phyloP scores from a whole-genome alignment of 2,113 vertebrate species.

The Phrynosoma platyrhinos region DNA sequence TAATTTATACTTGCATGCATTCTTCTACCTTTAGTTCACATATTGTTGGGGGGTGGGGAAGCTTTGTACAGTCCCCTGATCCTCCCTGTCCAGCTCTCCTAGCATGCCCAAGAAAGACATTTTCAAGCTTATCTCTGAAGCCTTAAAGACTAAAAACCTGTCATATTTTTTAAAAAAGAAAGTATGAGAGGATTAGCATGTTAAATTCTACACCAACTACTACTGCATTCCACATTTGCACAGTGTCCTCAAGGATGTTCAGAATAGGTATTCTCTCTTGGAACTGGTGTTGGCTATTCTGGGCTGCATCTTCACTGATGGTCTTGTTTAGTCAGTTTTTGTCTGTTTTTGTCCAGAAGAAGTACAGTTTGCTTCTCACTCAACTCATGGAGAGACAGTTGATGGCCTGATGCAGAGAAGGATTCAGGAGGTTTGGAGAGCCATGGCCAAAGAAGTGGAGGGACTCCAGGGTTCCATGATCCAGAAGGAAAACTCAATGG shows the following conservation, averaged over 20 bases:
- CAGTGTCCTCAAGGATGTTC: neutral
- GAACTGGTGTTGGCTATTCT: neutral
- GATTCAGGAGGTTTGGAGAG: slow-evolving; percentile 58
- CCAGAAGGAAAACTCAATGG: slow-evolving; percentile 54
- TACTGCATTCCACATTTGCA: no score
- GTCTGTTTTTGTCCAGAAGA: slow-evolving; percentile 49
- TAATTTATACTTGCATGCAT: neutral
- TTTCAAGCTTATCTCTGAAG: neutral
- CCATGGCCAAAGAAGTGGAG: slow-evolving; percentile 57
- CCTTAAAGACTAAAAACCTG: neutral
- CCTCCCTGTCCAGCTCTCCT: neutral
- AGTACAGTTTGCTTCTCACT: slow-evolving; percentile 24
- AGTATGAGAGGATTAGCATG: neutral
- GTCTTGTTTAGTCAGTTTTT: neutral
- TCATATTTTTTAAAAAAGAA: neutral
- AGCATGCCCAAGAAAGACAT: neutral
- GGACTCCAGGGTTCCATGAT: slow-evolving; percentile 58
- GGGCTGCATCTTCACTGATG: no score
- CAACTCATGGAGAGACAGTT: slow-evolving; percentile 42
- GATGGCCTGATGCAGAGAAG: slow-evolving; percentile 37
- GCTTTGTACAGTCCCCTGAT: neutral
- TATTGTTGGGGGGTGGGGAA: neutral
- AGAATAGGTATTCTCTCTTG: neutral
- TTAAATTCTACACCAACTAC: neutral
- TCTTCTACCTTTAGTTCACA: neutral